A percentile compares a stretch with the other conserved stretches of the same genome.
Evolutionary conservation across 2,888 invertebrate species (phyloP).

Genomic region (Hemicrepidius hirtus): DNA sequence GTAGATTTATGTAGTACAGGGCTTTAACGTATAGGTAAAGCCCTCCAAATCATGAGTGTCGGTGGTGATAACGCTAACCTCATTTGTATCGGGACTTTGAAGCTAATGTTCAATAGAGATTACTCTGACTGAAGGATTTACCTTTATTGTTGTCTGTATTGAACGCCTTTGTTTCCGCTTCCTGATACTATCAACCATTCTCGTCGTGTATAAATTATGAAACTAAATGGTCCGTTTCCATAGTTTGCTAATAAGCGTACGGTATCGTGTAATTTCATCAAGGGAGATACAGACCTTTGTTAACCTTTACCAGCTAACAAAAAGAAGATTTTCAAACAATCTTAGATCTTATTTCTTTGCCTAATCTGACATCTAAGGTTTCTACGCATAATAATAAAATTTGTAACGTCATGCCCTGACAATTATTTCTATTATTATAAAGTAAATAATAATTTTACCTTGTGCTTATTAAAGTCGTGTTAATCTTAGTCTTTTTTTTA

Average conservation of each 20-base stretch:
- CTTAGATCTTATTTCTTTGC: neutral
- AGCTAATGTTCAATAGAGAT: slow-evolving; percentile 43
- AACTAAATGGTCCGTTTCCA: neutral
- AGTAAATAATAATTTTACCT: slow-evolving; percentile 8
- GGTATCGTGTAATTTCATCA: neutral
- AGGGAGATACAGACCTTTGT: slow-evolving; percentile 1
- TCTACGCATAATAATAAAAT: neutral
- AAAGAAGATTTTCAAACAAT: neutral
- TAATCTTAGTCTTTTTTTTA: neutral
- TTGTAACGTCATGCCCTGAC: neutral
- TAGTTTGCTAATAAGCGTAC: slow-evolving; percentile 20
- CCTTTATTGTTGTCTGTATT: slow-evolving; percentile 19
- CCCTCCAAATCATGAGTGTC: slow-evolving; percentile 40
- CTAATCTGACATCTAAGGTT: neutral
- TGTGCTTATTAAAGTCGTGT: slow-evolving; percentile 1
- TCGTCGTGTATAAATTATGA: slow-evolving; percentile 13
- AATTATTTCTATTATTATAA: neutral
- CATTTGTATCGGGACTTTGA: slow-evolving; percentile 40
- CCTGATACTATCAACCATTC: slow-evolving; percentile 17
- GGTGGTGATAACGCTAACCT: slow-evolving; percentile 39
- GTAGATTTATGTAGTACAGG: slow-evolving; percentile 35
- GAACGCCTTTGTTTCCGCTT: slow-evolving; percentile 32
- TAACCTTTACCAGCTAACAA: neutral
- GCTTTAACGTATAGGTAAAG: slow-evolving; percentile 35
- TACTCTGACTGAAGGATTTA: slow-evolving; percentile 37